phyloP scores from a whole-genome alignment of 2,797 vertebrate species.

The Buceros bicornis region DNA sequence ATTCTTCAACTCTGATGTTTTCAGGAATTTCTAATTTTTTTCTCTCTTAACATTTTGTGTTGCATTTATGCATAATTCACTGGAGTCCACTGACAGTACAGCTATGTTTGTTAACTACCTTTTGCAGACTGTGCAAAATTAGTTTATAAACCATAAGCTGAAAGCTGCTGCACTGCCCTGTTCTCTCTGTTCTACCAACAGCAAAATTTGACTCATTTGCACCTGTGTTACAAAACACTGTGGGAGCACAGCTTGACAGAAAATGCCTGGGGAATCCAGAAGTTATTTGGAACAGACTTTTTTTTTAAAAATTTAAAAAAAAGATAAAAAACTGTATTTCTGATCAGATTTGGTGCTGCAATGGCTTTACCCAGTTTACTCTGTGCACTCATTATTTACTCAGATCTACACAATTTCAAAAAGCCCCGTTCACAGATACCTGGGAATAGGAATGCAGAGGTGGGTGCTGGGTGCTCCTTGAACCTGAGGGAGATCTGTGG shows the following conservation, averaged over 20 bases:
- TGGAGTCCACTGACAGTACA: neutral
- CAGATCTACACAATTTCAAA: fast-evolving
- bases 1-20: neutral
- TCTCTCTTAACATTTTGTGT: neutral
- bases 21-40: neutral
- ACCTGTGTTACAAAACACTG: neutral
- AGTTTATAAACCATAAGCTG: neutral
- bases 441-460: neutral
- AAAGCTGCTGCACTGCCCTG: neutral
- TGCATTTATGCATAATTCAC: neutral
- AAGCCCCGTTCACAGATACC: neutral
- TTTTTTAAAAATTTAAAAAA: neutral
- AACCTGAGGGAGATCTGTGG: fast-evolving
- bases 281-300: neutral
- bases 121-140: neutral
- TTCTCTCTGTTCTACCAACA: neutral
- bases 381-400: neutral
- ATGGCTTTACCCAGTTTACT: neutral
- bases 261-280: neutral
- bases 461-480: neutral
- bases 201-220: neutral
- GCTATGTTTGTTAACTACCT: neutral
- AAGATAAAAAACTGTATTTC: neutral
- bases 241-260: neutral
- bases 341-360: neutral